phyloP scores from a whole-genome alignment of 1,140 invertebrate genomes.

The Oreohelix idahoensis region DNA sequence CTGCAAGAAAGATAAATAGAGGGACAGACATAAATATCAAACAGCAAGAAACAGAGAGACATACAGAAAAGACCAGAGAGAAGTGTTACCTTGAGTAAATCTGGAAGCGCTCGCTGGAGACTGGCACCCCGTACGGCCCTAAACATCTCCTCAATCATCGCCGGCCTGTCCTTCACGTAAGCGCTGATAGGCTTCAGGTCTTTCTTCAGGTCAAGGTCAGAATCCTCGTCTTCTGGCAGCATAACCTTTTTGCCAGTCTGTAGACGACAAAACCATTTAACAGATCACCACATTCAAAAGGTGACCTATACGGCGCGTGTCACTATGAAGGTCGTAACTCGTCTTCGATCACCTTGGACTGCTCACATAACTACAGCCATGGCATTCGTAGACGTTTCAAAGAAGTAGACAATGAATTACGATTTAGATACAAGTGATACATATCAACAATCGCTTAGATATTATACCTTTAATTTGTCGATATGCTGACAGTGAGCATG shows the following conservation, averaged over 20 bases:
- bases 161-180: constrained; percentile 60
- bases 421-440: too few relatives aligned
- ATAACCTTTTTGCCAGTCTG: constrained; percentile 27
- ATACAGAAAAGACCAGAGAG: background rate
- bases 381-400: too few relatives aligned
- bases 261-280: too few relatives aligned
- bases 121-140: constrained; percentile 61
- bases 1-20: background rate
- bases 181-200: constrained; percentile 62
- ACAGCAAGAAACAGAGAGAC: background rate
- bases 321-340: too few relatives aligned
- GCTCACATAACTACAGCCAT: too few relatives aligned
- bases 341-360: too few relatives aligned
- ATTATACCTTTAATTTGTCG: too few relatives aligned
- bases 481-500: too few relatives aligned
- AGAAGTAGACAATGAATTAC: too few relatives aligned
- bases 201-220: constrained; percentile 66
- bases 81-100: constrained; percentile 64
- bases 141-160: constrained; percentile 69
- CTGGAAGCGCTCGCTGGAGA: constrained; percentile 65
- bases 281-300: too few relatives aligned
- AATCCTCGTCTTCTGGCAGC: constrained; percentile 53
- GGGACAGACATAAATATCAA: background rate
- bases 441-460: too few relatives aligned
- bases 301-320: too few relatives aligned